phyloP scores from a whole-genome alignment of 2,113 vertebrate species.

The Charadrius vociferus region DNA sequence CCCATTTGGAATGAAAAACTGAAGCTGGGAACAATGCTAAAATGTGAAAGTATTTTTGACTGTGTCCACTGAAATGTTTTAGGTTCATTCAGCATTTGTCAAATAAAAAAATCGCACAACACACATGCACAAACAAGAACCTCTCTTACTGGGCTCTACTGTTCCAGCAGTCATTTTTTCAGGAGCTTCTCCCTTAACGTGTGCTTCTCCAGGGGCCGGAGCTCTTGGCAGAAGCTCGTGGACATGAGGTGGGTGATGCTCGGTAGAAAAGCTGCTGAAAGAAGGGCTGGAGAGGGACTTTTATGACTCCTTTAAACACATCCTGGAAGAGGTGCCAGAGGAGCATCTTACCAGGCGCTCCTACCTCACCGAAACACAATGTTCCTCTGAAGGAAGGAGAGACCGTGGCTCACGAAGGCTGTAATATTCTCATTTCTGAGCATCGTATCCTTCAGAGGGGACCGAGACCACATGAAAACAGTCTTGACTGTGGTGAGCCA shows the following conservation, averaged over 20 bases:
- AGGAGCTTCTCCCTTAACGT: neutral
- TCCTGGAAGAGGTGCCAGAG: neutral
- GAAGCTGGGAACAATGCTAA: neutral
- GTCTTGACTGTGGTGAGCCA: neutral
- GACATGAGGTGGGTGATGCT: neutral
- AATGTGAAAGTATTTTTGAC: neutral
- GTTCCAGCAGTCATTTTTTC: neutral
- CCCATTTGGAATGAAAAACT: neutral
- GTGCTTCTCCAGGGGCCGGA: fast-evolving
- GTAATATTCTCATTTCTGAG: neutral
- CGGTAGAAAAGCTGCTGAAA: neutral
- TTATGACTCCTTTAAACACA: neutral
- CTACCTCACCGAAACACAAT: fast-evolving
- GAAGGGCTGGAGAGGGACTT: neutral
- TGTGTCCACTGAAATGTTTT: neutral
- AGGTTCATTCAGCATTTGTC: neutral
- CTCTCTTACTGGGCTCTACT: neutral
- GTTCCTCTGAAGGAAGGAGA: neutral
- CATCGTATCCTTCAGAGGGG: neutral
- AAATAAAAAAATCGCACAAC: neutral
- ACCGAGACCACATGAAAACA: neutral
- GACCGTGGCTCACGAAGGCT: neutral
- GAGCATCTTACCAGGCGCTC: neutral
- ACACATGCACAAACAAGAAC: neutral
- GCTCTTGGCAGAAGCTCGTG: neutral